Evolutionary conservation across 2,113 vertebrate species (phyloP), one percentile per base, ranked within the genome.

Genomic region (Chloebia gouldiae): DNA sequence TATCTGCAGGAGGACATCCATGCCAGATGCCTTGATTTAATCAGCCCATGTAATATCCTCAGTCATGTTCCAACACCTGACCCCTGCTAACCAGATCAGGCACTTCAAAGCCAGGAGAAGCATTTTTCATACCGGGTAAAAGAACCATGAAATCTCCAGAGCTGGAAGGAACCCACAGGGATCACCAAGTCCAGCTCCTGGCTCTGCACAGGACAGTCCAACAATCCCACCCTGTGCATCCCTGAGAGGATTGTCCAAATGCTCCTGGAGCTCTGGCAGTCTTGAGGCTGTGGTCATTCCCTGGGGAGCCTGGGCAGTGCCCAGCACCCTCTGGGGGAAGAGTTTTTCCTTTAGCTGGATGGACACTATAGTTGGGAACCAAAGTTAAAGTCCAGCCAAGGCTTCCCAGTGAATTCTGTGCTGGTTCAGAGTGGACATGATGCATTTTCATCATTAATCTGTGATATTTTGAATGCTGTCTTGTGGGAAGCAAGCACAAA

Each of bases 21-120:
- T 3, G 33, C 88, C 95, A 94, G 93, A 95, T 53, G 82, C 90
- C 92, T 94, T 93, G 88, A 86, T 86, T 93, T 75, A 88, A 94
- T 92, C 81, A 94, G 71, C 60, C 65, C 57, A 33, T 63, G 23
- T 30, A 90, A 94, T 66, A 60, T 13, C n/a, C 80, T 90, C 49
- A 57, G 88, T 51, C 49, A 25, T 28, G n/a, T 47, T 68, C 42
- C 45, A 83, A 84, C 64, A 86, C 88, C 84, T 83, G 92, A 90
- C 87, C 85, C 54, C 50, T 13, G 56, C 90, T 92, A 90, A 90
- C 44, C 49, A 83, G 72, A 35, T 0, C 1, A 45, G 61, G 72
- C 71, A 94, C 88, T 92, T 95, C 92, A 94, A 97, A 93, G 94
- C 17, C 0, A 1, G 14, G 24, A 65, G 72, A 94, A 64, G 76